Evolutionary conservation across 2,113 vertebrate genomes (phyloP).

Genomic region (Sus scrofa): T2T-Sscrofa CM000816.6:51120001-51120500

Average conservation of each 20-base stretch:
- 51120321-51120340: neutral
- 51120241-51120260: neutral
- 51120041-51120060: constrained; percentile 5
- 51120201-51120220: neutral
- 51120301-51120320: neutral
- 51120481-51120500: neutral
- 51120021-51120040: neutral
- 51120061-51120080: neutral
- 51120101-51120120: neutral
- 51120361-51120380: neutral
- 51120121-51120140: neutral
- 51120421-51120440: neutral
- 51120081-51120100: constrained; percentile 31
- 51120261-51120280: neutral
- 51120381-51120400: neutral
- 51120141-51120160: neutral
- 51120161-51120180: neutral
- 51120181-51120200: neutral
- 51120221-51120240: neutral
- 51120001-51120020: neutral
- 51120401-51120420: neutral
- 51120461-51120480: neutral
- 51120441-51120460: neutral
- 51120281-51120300: neutral
- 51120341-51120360: neutral